These are phyloP conservation scores for Agapornis roseicollis DNA, from an alignment of 2,113 vertebrate species.

Conservation along the genomic window DNA sequence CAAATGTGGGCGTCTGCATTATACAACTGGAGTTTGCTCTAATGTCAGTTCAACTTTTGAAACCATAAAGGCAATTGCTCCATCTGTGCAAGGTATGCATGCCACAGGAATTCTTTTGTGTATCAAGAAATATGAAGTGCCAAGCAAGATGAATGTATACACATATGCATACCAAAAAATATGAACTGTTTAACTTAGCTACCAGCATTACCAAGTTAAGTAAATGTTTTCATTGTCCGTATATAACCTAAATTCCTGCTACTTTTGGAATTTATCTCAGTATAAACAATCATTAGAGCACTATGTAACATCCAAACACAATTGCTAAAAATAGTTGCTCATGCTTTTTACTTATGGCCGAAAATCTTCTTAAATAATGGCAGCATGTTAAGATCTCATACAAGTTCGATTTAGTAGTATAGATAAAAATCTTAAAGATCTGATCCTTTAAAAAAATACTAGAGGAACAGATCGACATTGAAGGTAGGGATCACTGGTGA, in stretches of 20 bases:
- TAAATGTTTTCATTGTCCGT: constrained; percentile 75
- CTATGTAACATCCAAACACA: constrained; percentile 46
- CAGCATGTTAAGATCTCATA: neutral
- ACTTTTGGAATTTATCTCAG: constrained; percentile 48
- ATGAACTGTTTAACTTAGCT: constrained; percentile 67
- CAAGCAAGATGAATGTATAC: constrained; percentile 62
- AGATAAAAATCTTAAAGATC: neutral
- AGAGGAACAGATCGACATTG: neutral
- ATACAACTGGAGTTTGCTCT: constrained; percentile 92
- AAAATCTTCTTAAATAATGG: constrained; percentile 11
- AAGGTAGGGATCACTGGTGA: neutral
- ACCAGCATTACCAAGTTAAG: constrained; percentile 85
- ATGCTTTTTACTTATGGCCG: constrained; percentile 43
- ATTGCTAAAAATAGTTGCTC: constrained; percentile 58
- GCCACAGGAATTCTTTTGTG: neutral
- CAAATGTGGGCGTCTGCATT: constrained; percentile 90
- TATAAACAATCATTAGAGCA: constrained; percentile 53
- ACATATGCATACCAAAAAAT: constrained; percentile 73
- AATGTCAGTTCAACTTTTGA: constrained; percentile 92
- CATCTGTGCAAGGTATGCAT: constrained; percentile 84
- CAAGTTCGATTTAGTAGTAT: neutral
- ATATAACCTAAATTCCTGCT: constrained; percentile 62
- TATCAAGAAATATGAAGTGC: constrained; percentile 28
- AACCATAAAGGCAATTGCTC: constrained; percentile 86
- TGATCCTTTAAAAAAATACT: neutral